These are phyloP conservation scores for Spinus pinus DNA, from an alignment of 2,797 vertebrate species.

Conservation along the genomic window DNA sequence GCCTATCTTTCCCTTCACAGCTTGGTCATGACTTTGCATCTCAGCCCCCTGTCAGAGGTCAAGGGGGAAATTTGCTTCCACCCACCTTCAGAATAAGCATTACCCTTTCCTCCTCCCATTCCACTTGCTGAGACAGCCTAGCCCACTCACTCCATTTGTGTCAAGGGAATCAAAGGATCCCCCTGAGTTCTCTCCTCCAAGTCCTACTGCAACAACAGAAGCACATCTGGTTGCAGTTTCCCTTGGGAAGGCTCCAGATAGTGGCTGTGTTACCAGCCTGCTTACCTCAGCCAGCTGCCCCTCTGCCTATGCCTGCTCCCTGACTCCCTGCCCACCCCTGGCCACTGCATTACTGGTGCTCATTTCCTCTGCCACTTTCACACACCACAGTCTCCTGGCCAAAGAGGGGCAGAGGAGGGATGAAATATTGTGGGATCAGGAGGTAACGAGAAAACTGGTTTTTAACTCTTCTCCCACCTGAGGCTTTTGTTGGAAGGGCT, in stretches of 20 bases:
- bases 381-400: fast-evolving
- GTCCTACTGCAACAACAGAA: not conserved
- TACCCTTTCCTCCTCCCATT: not conserved
- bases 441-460: not conserved
- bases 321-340: not conserved
- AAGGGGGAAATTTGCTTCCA: not conserved
- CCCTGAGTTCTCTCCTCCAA: not conserved
- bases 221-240: slow-evolving; percentile 35
- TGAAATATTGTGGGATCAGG: not conserved
- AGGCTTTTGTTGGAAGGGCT: not conserved
- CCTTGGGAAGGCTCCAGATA: not conserved
- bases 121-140: not conserved
- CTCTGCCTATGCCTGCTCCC: not conserved
- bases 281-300: not conserved
- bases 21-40: not conserved
- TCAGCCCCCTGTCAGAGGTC: not conserved
- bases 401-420: not conserved
- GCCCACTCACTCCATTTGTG: not conserved
- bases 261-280: not conserved
- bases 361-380: not conserved
- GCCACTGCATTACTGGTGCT: not conserved
- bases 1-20: not conserved
- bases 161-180: not conserved
- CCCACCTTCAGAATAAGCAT: not conserved
- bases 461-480: not conserved